Evolutionary conservation across 2,888 invertebrate species (phyloP).

Genomic region (Sthenelais limicola): DNA sequence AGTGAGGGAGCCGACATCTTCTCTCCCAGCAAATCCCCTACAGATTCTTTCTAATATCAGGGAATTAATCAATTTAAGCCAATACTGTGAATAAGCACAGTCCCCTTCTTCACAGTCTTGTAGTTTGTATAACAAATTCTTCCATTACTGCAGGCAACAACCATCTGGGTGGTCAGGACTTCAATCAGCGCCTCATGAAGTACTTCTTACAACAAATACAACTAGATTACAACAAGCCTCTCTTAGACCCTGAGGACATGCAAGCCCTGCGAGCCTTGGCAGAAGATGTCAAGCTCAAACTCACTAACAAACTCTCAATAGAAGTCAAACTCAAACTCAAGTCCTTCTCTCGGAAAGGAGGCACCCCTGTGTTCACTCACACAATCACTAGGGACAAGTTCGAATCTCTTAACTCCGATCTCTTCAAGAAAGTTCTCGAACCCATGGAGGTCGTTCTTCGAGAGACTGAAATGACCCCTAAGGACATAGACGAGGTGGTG

Average conservation of each 20-base stretch:
- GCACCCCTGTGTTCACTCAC: constrained; percentile 56
- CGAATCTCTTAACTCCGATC: constrained; percentile 72
- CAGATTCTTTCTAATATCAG: too few species aligned
- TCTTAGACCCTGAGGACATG: constrained; percentile 72
- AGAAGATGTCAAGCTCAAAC: constrained; percentile 71
- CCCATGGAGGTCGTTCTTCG: constrained; percentile 73
- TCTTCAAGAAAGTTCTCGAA: constrained; percentile 72
- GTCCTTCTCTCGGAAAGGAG: constrained; percentile 56
- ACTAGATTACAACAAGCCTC: constrained; percentile 56
- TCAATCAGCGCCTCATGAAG: constrained; percentile 72
- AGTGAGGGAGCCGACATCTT: too few species aligned
- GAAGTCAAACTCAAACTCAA: constrained; percentile 65
- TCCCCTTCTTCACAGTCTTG: too few species aligned
- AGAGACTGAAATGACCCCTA: constrained; percentile 63
- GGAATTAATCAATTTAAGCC: too few species aligned
- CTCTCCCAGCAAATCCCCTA: too few species aligned
- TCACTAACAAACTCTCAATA: constrained; percentile 62
- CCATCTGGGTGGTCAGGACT: constrained; percentile 75
- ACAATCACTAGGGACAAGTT: constrained; percentile 71
- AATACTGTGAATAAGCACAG: too few species aligned
- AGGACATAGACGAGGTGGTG: constrained; percentile 74
- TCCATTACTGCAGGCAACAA: constrained; percentile 72
- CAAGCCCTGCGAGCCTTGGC: constrained; percentile 72
- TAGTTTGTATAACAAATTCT: too few species aligned
- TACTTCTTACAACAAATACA: constrained; percentile 64